Percentiles rank a stretch among this genome's conserved stretches.
Conservation (phyloP, 2,888 invertebrate genomes). For the Aplocera efformata region DNA sequence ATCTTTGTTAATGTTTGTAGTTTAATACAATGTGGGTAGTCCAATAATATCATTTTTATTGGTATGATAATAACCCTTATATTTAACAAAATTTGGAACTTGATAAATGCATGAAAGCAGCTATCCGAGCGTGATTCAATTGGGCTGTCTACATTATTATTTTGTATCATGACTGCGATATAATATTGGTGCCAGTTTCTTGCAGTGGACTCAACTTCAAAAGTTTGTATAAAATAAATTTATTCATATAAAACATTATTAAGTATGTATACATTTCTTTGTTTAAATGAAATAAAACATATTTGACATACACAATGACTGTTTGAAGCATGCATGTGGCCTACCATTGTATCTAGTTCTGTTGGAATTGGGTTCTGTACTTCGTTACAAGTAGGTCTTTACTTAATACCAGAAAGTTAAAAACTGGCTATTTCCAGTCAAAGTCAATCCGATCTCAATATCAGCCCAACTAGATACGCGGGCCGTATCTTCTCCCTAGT, state of each 20-base stretch:
- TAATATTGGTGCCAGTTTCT: slow-evolving; percentile 64
- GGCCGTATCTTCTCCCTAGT: too few relatives aligned
- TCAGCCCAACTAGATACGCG: too few relatives aligned
- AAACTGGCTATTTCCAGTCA: too few relatives aligned
- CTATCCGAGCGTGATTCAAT: slow-evolving; percentile 23
- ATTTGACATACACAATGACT: slow-evolving; percentile 54
- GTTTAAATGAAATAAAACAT: slow-evolving; percentile 77
- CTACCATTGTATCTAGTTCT: too few relatives aligned
- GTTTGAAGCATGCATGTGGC: slow-evolving; percentile 1
- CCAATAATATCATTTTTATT: slow-evolving; percentile 40
- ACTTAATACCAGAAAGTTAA: too few relatives aligned
- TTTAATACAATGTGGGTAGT: slow-evolving; percentile 51
- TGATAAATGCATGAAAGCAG: slow-evolving; percentile 13
- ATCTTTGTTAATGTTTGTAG: slow-evolving; percentile 46
- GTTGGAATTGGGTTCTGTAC: too few relatives aligned
- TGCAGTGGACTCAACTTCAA: slow-evolving; percentile 58
- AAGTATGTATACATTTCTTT: slow-evolving; percentile 71
- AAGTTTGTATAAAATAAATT: slow-evolving; percentile 71
- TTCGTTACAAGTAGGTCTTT: too few relatives aligned
- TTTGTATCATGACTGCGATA: slow-evolving; percentile 56
- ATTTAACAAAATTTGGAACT: background rate
- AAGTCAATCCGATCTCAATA: too few relatives aligned
- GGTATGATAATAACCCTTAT: background rate
- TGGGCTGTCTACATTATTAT: slow-evolving; percentile 57
- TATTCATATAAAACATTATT: slow-evolving; percentile 64